A percentile compares a stretch with the other conserved stretches of the same genome.
These are phyloP conservation scores for Poicephalus meyeri DNA, from an alignment of 2,113 vertebrate species.

Conservation along the genomic window DNA sequence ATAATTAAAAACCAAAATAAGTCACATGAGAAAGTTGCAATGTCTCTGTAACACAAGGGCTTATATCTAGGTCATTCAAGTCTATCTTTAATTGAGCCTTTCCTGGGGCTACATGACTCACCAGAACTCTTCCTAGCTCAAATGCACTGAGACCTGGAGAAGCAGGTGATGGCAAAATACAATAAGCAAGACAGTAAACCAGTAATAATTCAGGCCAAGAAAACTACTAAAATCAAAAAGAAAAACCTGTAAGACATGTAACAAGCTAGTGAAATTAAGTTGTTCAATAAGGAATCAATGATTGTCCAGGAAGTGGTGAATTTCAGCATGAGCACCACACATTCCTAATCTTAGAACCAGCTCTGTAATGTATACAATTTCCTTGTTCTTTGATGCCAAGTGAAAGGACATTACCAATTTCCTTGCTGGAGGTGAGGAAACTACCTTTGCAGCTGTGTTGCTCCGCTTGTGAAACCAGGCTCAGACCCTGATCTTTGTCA, in stretches of 20 bases:
- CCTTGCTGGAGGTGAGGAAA: background rate
- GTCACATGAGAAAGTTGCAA: background rate
- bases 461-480: background rate
- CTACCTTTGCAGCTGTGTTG: background rate
- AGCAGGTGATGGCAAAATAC: conserved; percentile 16
- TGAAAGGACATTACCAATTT: background rate
- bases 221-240: background rate
- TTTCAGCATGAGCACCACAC: background rate
- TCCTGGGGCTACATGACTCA: conserved; percentile 59
- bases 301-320: background rate
- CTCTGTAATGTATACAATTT: background rate
- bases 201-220: background rate
- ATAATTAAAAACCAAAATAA: background rate
- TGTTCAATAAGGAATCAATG: background rate
- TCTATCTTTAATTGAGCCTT: conserved; percentile 32
- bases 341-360: background rate
- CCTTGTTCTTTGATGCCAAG: background rate
- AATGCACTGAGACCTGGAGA: background rate
- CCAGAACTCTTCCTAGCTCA: background rate
- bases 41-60: conserved; percentile 2
- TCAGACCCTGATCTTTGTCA: background rate
- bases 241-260: background rate
- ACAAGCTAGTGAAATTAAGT: background rate
- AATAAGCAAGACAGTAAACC: background rate
- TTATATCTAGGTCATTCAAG: conserved; percentile 35